Percentiles rank a stretch among this genome's conserved stretches.
These are phyloP conservation scores for Oncorhynchus kisutch DNA, from an alignment of 2,113 vertebrate genomes.

Conservation along the genomic window DNA sequence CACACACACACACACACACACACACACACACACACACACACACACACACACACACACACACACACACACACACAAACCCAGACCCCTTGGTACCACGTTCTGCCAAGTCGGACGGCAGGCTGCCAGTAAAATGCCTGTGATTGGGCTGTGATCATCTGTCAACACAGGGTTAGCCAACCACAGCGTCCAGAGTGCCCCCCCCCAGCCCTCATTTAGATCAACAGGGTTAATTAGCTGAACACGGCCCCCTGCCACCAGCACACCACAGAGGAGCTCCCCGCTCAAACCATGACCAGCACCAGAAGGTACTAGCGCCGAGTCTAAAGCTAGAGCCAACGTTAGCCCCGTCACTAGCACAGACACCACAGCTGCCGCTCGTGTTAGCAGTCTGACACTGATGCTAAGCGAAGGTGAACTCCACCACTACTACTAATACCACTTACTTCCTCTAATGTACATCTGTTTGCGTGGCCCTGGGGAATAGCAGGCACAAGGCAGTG, in stretches of 20 bases:
- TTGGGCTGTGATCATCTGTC: constrained; percentile 71
- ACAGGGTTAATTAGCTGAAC: constrained; percentile 71
- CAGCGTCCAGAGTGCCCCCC: constrained; percentile 23
- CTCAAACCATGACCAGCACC: background rate
- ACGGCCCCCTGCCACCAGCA: constrained; percentile 32
- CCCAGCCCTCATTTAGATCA: constrained; percentile 52
- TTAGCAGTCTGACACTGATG: background rate
- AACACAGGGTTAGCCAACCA: constrained; percentile 57
- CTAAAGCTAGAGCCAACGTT: background rate
- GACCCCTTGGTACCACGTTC: constrained; percentile 60
- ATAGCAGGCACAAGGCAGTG: too few relatives aligned
- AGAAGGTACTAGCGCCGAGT: background rate
- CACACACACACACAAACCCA: constrained; percentile 12
- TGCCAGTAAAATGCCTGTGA: constrained; percentile 75
- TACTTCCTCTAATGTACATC: too few relatives aligned
- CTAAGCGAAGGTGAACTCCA: too few relatives aligned
- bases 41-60: constrained; percentile 36
- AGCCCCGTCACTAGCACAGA: background rate
- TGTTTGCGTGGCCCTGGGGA: too few relatives aligned
- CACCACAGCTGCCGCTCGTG: background rate
- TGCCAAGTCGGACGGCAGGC: constrained; percentile 77
- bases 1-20: too few relatives aligned
- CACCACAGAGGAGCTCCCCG: background rate
- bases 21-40: background rate
- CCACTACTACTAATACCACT: too few relatives aligned